Conservation (phyloP, 2,888 invertebrate genomes). For the Sphinx pinastri region DNA sequence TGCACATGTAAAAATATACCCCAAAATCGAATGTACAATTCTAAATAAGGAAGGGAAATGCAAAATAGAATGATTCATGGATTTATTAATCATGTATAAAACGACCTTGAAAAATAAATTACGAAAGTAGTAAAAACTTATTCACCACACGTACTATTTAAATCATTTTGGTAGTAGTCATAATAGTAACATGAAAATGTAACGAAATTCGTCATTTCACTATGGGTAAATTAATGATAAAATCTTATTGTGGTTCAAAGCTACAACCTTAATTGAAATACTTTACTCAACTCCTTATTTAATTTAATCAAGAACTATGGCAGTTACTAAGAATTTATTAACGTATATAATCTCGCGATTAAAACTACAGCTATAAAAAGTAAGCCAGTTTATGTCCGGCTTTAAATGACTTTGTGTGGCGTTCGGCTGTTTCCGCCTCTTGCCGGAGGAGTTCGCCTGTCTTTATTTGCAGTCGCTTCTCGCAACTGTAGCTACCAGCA, state of each 20-base stretch:
- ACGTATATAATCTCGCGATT: conserved; percentile 18
- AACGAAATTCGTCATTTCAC: neutral
- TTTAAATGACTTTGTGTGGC: conserved; percentile 60
- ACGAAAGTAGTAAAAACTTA: neutral
- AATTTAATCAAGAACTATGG: neutral
- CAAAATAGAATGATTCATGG: no score
- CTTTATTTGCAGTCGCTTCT: conserved; percentile 59
- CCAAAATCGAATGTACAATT: no score
- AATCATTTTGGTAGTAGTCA: neutral
- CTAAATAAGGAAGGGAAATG: no score
- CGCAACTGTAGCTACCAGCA: conserved; percentile 51
- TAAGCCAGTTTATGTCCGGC: conserved; percentile 46
- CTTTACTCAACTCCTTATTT: neutral
- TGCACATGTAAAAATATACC: no score
- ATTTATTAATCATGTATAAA: no score
- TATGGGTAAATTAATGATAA: neutral
- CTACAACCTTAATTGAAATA: neutral
- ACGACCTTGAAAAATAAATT: neutral
- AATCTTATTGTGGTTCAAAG: neutral
- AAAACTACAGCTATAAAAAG: conserved; percentile 18
- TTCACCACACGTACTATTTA: neutral
- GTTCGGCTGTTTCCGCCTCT: conserved; percentile 65
- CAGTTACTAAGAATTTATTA: conserved; percentile 18
- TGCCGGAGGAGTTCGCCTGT: conserved; percentile 57
- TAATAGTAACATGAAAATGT: neutral